Evolutionary conservation across 2,113 vertebrate species (phyloP).

Genomic region (Mastomys natalensis): DNA sequence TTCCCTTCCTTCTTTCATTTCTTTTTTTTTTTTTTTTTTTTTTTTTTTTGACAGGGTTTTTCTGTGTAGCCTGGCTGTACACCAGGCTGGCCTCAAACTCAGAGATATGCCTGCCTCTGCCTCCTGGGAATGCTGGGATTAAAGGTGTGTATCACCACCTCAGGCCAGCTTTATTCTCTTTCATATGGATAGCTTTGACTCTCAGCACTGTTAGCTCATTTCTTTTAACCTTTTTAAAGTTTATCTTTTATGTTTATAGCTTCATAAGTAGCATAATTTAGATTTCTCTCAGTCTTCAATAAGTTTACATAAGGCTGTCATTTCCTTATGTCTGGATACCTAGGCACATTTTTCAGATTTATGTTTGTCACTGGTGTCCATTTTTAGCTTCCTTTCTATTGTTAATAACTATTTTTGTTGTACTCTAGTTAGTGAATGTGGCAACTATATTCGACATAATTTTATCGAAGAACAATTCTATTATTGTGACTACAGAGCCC

Average conservation of each 20-base stretch:
- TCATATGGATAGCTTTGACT: neutral
- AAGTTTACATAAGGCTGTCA: neutral
- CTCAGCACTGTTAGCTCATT: neutral
- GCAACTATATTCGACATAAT: neutral
- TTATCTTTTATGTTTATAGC: constrained; percentile 31
- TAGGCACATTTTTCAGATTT: neutral
- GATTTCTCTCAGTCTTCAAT: neutral
- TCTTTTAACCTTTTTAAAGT: neutral
- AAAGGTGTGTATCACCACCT: neutral
- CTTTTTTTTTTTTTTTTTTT: neutral
- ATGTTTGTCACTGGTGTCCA: neutral
- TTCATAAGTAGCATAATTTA: neutral
- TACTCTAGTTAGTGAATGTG: neutral
- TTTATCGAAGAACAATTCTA: constrained; percentile 27
- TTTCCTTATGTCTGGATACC: constrained; percentile 23
- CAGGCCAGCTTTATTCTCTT: neutral
- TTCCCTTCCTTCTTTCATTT: too few relatives aligned
- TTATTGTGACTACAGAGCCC: neutral
- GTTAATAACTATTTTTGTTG: constrained; percentile 40
- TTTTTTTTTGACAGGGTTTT: neutral
- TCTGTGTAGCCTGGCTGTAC: neutral
- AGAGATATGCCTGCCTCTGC: neutral
- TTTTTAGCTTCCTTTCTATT: constrained; percentile 16
- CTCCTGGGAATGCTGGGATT: neutral
- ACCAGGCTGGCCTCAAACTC: neutral